Percentiles rank a stretch among this genome's conserved stretches.
Evolutionary conservation across 2,888 invertebrate genomes (phyloP).

Genomic region (Spilarctia lutea): DNA sequence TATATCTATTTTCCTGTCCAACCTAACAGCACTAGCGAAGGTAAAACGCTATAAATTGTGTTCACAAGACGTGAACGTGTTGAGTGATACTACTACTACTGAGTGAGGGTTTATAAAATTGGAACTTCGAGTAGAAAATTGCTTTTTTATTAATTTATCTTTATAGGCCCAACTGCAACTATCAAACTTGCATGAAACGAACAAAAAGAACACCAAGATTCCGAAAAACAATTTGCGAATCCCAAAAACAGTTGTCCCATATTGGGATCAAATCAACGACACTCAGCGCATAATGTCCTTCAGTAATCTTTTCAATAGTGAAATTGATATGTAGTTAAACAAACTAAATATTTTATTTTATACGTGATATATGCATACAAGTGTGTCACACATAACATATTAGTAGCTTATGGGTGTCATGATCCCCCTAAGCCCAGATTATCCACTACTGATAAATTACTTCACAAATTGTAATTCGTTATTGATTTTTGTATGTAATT

Average conservation of each 20-base stretch:
- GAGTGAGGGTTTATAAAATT: neutral
- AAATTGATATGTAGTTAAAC: neutral
- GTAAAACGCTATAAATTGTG: conserved; percentile 16
- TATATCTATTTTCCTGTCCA: conserved; percentile 1
- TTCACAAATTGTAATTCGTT: neutral
- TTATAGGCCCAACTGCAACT: too few relatives aligned
- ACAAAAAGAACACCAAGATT: neutral
- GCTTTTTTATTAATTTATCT: too few relatives aligned
- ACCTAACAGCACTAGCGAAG: neutral
- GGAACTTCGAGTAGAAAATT: neutral
- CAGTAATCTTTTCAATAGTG: neutral
- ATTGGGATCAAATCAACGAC: neutral
- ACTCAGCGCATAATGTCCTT: neutral
- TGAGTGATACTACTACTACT: neutral
- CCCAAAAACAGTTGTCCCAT: neutral
- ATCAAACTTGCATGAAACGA: neutral
- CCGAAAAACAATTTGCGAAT: neutral
- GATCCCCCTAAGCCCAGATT: conserved; percentile 1
- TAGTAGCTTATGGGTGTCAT: neutral
- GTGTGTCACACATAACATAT: neutral
- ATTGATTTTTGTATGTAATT: neutral
- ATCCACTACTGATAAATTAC: neutral
- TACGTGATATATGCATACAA: neutral
- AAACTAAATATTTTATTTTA: neutral
- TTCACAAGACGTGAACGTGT: conserved; percentile 6